Base-by-base conservation (phyloP, 2,797 vertebrate species). In the Crenuchus spilurus region DNA sequence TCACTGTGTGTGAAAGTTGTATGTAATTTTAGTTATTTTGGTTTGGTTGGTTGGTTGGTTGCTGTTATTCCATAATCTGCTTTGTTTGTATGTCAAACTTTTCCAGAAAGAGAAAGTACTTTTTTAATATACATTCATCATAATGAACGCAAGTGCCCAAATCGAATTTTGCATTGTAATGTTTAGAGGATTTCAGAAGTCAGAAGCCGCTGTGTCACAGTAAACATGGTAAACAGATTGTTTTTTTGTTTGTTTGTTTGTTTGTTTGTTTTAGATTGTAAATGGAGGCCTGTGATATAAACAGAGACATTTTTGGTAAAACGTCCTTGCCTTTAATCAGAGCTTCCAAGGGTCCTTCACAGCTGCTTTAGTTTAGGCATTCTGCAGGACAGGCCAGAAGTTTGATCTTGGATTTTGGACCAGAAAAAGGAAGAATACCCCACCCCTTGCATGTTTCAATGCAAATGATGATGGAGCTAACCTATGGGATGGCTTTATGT, bases 361-460 rank as follows among this genome's bases (percentile, higher is more conserved):
- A 46, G 37, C 70, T 52, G 42, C 65, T 69, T 75, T 75, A 67
- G 52, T 73, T 42, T 39, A 30, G 58, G 62, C 49, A 46, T 58
- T 61, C 44, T 70, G 18, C 41, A 58, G 57, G 63, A 49, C 77
- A 67, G 54, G 26, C 54, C 65, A 54, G 30, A 26, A 42, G 44
- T 70, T 28, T 76, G 55, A 55, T 55, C 1, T 13, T 24, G 31
- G 57, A 20, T 68, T 55, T 57, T 14, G 35, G 26, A 41, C 6
- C 66, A 11, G 51, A n/a, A 20, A 20, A 63, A 67, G 61, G 54
- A 55, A 46, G 60, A 33, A 62, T 9, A 72, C 72, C 31, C 42
- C 73, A 66, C 74, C 79, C 72, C 74, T 67, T 83, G 81, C 82
- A 82, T 79, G 75, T 84, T 84, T 84, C 80, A 84, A 72, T 84